A percentile compares a stretch with the other conserved stretches of the same genome.
Evolutionary conservation across 2,797 vertebrate genomes (phyloP).

Genomic region (Ispidina picta): DNA sequence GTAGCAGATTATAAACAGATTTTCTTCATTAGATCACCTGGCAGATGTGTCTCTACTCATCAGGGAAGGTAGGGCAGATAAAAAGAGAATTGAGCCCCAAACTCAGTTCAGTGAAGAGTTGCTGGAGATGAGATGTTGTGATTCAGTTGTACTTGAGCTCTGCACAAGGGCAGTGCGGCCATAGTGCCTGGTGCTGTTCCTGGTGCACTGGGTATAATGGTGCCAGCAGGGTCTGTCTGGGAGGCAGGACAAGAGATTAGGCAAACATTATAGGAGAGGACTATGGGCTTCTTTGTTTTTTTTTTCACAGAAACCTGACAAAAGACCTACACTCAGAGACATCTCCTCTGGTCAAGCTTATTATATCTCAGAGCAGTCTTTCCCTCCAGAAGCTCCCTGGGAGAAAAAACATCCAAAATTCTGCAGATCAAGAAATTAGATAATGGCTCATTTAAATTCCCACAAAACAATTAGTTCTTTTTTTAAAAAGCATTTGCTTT

Average conservation of each 20-base stretch:
- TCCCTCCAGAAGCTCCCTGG: neutral
- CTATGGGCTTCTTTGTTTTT: neutral
- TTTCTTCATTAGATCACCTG: neutral
- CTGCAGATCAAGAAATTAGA: neutral
- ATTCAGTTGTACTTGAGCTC: neutral
- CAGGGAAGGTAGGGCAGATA: neutral
- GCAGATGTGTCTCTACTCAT: neutral
- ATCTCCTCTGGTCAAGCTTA: neutral
- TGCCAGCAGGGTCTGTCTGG: neutral
- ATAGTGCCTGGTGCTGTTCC: neutral
- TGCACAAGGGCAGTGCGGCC: fast-evolving
- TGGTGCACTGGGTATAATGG: neutral
- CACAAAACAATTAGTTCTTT: neutral
- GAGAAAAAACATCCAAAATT: neutral
- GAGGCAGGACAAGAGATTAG: neutral
- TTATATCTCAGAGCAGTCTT: neutral
- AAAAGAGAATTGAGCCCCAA: neutral
- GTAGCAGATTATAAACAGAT: neutral
- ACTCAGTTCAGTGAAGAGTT: neutral
- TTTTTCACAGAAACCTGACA: neutral
- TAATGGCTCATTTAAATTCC: neutral
- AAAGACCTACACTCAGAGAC: neutral
- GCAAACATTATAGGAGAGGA: neutral
- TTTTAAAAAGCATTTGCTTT: neutral
- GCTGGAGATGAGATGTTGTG: neutral